Percentiles rank a stretch among this genome's conserved stretches.
Conservation (phyloP, 2,888 invertebrate species). For the Andrena bucephala region DNA sequence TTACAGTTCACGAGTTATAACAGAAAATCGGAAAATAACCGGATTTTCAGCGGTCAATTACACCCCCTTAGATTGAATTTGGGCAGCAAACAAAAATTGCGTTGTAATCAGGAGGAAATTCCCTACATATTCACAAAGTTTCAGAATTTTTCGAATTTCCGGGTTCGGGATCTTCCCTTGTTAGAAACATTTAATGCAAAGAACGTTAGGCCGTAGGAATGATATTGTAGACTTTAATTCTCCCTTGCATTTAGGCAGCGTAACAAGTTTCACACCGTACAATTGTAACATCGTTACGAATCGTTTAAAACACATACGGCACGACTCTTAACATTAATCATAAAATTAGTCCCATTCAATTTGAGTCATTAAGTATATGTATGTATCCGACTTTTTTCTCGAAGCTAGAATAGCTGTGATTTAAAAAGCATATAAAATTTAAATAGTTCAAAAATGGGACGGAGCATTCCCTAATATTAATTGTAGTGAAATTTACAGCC, state of each 20-base stretch:
- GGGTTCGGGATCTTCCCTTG: no score
- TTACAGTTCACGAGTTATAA: no score
- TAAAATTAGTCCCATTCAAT: conserved; percentile 52
- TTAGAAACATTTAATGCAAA: conserved; percentile 25
- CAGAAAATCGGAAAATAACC: no score
- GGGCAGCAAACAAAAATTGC: no score
- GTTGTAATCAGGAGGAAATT: no score
- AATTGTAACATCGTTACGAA: conserved; percentile 37
- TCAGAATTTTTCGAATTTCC: no score
- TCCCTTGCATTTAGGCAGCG: conserved; percentile 47
- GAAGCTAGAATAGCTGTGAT: conserved; percentile 56
- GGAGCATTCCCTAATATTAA: conserved; percentile 70
- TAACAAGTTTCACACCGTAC: background rate
- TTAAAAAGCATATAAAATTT: conserved; percentile 72
- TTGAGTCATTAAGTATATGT: conserved; percentile 13
- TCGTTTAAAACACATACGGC: conserved; percentile 29
- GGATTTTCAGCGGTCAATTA: no score
- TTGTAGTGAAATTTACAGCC: conserved; percentile 54
- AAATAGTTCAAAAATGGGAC: conserved; percentile 72
- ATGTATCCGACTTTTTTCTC: conserved; percentile 13
- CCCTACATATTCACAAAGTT: no score
- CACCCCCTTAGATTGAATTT: no score
- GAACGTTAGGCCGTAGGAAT: conserved; percentile 27
- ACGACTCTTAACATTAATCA: conserved; percentile 47
- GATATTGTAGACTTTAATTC: conserved; percentile 17